Conservation (phyloP, 2,888 invertebrate species). For the Diploptera punctata region DNA sequence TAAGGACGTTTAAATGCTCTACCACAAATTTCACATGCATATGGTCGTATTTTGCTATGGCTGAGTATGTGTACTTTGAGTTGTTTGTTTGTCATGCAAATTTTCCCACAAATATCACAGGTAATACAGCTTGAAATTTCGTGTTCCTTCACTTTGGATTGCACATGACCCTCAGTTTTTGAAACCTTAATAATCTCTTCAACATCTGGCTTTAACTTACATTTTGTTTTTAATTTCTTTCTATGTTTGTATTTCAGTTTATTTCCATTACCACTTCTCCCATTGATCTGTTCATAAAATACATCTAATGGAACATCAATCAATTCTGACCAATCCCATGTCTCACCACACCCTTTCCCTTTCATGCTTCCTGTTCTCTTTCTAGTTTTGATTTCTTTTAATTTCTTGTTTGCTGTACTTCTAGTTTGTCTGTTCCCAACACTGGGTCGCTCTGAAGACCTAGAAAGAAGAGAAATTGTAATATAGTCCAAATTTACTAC, state of each 20-base stretch:
- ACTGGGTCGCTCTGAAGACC: slow-evolving; percentile 19
- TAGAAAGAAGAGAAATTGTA: slow-evolving; percentile 28
- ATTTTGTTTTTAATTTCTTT: neutral
- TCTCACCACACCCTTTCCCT: neutral
- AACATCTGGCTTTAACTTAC: neutral
- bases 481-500: slow-evolving; percentile 14
- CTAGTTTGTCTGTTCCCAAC: slow-evolving; percentile 25
- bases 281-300: too few relatives aligned
- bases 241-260: neutral
- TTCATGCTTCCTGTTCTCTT: neutral
- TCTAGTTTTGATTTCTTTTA: slow-evolving; percentile 14
- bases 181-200: too few relatives aligned
- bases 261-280: neutral
- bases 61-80: slow-evolving; percentile 50
- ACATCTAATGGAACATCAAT: neutral
- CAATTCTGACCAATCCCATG: neutral
- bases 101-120: slow-evolving; percentile 48
- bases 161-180: neutral
- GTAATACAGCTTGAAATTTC: slow-evolving; percentile 47
- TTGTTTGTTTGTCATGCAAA: slow-evolving; percentile 46
- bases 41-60: slow-evolving; percentile 48
- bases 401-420: slow-evolving; percentile 19
- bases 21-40: slow-evolving; percentile 37
- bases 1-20: slow-evolving; percentile 37
- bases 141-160: neutral